Percentiles rank a stretch among this genome's conserved stretches.
phyloP scores from a whole-genome alignment of 2,797 vertebrate species.

The Varecia variegata region DNA sequence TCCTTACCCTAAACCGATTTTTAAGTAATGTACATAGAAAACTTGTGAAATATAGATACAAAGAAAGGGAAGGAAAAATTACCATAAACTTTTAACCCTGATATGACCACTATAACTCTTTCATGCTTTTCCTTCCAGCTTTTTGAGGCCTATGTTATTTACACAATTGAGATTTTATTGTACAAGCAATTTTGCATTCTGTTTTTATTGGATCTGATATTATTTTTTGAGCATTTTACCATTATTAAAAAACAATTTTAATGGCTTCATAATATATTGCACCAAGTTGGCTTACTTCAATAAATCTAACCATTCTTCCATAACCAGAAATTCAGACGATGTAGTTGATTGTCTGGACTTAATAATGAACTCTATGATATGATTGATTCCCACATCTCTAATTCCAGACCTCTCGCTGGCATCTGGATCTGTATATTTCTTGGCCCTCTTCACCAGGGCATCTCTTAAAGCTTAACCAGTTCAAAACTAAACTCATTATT shows the following conservation, averaged over 20 bases:
- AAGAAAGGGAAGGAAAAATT: not conserved
- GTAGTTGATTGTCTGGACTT: not conserved
- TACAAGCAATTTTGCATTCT: not conserved
- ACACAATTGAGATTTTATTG: not conserved
- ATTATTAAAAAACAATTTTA: not conserved
- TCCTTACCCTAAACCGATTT: not conserved
- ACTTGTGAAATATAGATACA: not conserved
- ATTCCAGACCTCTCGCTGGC: not conserved
- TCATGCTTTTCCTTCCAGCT: not conserved
- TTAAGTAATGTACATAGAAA: not conserved
- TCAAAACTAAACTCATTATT: not conserved
- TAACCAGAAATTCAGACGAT: not conserved
- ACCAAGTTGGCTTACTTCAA: not conserved
- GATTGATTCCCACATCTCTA: not conserved
- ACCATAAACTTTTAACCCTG: not conserved
- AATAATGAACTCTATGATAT: not conserved
- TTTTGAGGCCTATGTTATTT: not conserved
- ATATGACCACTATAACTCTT: not conserved
- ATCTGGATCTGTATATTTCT: not conserved
- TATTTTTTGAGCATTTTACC: not conserved
- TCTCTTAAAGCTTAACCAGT: not conserved
- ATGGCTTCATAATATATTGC: not conserved
- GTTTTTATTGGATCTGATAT: not conserved
- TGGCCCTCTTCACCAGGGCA: not conserved
- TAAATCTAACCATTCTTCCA: not conserved